A percentile compares a stretch with the other conserved stretches of the same genome.
Evolutionary conservation across 2,888 invertebrate genomes (phyloP).

Genomic region (Amitus sp.): DNA sequence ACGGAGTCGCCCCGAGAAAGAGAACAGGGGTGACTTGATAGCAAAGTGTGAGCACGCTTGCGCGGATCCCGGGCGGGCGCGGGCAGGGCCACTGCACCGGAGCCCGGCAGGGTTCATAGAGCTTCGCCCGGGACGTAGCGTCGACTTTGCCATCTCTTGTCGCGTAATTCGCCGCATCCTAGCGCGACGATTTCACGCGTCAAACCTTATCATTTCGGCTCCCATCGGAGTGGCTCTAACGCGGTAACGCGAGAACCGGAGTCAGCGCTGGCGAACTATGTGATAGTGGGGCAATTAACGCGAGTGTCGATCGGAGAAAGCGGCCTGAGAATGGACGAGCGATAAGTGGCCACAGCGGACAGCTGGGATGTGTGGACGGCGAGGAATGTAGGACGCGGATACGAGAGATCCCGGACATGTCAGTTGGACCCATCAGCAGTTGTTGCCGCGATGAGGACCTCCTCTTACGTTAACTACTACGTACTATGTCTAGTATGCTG

Average conservation of each 20-base stretch:
- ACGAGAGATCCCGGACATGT: slow-evolving; percentile 50
- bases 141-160: slow-evolving; percentile 57
- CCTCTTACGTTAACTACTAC: slow-evolving; percentile 64
- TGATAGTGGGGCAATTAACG: slow-evolving; percentile 3
- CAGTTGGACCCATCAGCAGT: slow-evolving; percentile 46
- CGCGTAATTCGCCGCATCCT: slow-evolving; percentile 31
- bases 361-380: slow-evolving; percentile 33
- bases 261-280: not conserved
- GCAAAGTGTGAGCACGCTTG: slow-evolving; percentile 61
- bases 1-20: slow-evolving; percentile 27
- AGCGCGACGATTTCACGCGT: slow-evolving; percentile 34
- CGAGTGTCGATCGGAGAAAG: slow-evolving; percentile 11
- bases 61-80: slow-evolving; percentile 65
- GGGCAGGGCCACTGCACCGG: slow-evolving; percentile 64
- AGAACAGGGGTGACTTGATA: slow-evolving; percentile 47
- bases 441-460: slow-evolving; percentile 63
- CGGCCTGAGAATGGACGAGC: slow-evolving; percentile 16
- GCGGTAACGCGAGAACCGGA: not conserved
- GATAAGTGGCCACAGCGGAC: slow-evolving; percentile 20
- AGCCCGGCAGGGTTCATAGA: slow-evolving; percentile 64
- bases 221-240: not conserved
- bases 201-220: no score
- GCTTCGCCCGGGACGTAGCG: slow-evolving; percentile 64
- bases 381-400: slow-evolving; percentile 31
- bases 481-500: slow-evolving; percentile 65